These are phyloP conservation scores for Barbus barbus DNA, from an alignment of 2,113 vertebrate genomes.

Conservation along the genomic window DNA sequence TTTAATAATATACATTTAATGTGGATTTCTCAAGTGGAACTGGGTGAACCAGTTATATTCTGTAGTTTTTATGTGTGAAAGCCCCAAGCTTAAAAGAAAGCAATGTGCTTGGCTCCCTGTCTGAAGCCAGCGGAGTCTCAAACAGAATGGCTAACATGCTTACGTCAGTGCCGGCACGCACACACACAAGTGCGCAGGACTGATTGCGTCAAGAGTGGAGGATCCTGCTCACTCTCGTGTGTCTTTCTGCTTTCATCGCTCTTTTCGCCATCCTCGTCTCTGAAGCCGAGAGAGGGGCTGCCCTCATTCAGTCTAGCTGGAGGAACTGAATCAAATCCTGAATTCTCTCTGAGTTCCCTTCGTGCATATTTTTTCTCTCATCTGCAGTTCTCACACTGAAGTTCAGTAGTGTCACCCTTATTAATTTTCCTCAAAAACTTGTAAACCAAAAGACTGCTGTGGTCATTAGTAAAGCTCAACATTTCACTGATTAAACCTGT, in stretches of 20 bases:
- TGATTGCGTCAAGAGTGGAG: constrained; percentile 64
- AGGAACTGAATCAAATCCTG: background rate
- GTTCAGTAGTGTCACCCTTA: too few species aligned
- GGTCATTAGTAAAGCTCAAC: too few species aligned
- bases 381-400: too few species aligned
- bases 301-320: constrained; percentile 68
- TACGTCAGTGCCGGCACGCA: background rate
- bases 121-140: constrained; percentile 59
- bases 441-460: too few species aligned
- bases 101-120: constrained; percentile 19
- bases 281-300: constrained; percentile 55
- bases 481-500: too few species aligned
- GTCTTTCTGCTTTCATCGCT: constrained; percentile 56
- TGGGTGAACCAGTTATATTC: background rate
- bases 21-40: background rate
- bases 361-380: background rate
- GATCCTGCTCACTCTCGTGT: constrained; percentile 24
- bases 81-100: constrained; percentile 51
- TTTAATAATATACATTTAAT: too few species aligned
- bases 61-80: background rate
- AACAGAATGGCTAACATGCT: constrained; percentile 69
- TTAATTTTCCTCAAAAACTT: too few species aligned
- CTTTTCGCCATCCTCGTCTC: constrained; percentile 37
- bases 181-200: constrained; percentile 42
- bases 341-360: background rate